These are phyloP conservation scores for Steinernema khuongi DNA, from an alignment of 1,140 invertebrate species.

Conservation along the genomic window DNA sequence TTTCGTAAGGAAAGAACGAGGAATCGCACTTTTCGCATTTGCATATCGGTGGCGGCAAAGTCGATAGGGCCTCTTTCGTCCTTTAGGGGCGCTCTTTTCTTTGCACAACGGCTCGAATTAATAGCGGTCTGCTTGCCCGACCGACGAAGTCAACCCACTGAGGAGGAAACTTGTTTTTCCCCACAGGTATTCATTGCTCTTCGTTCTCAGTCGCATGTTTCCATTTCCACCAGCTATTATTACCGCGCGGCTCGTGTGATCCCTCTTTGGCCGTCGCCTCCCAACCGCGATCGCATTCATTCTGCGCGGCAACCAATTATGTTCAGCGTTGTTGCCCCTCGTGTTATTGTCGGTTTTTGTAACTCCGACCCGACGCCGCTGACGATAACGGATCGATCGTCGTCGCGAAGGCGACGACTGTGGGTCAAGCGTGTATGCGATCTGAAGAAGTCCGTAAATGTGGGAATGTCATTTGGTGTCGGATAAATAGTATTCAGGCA, in stretches of 20 bases:
- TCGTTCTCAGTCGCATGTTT: background rate
- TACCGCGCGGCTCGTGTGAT: background rate
- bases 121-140: background rate
- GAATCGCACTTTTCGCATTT: background rate
- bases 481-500: background rate
- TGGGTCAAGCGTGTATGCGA: background rate
- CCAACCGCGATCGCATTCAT: background rate
- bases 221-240: background rate
- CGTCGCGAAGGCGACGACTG: background rate
- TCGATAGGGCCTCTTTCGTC: background rate
- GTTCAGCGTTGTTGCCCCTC: background rate
- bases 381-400: background rate
- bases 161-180: background rate
- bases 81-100: background rate
- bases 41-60: background rate
- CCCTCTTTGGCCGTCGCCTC: background rate
- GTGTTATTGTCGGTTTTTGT: slow-evolving; percentile 6
- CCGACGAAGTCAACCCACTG: background rate
- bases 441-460: slow-evolving; percentile 2
- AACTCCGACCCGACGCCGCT: too few relatives aligned
- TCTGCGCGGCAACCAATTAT: background rate
- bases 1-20: too few relatives aligned
- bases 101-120: background rate
- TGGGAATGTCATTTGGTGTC: too few relatives aligned
- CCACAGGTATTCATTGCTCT: background rate